Conservation (phyloP, 2,797 vertebrate species). For the Silurus lanzhouensis region DNA sequence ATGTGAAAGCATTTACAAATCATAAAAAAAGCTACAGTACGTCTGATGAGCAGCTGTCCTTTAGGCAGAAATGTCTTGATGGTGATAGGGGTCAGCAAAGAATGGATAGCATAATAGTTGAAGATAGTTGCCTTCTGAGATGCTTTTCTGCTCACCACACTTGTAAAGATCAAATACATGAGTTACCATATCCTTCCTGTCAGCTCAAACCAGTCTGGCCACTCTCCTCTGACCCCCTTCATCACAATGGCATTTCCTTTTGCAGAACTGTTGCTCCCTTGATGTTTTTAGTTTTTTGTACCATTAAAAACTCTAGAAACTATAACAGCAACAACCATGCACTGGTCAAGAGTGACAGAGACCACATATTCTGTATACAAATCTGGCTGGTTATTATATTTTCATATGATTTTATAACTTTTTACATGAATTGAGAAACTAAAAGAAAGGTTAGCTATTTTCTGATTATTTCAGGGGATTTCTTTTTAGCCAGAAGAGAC, state of each 20-base stretch:
- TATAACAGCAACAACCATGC: background rate
- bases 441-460: background rate
- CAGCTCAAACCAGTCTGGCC: background rate
- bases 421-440: background rate
- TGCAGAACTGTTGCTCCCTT: background rate
- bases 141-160: background rate
- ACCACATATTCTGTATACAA: background rate
- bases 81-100: background rate
- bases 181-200: background rate
- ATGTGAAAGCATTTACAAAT: background rate
- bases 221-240: background rate
- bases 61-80: background rate
- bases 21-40: no score
- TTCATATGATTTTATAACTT: background rate
- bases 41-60: background rate
- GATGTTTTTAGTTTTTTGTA: background rate
- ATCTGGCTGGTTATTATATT: background rate
- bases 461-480: background rate
- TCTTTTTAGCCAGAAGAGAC: background rate
- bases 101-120: background rate
- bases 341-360: background rate
- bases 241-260: background rate
- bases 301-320: background rate
- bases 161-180: background rate
- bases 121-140: background rate